Evolutionary conservation across 2,888 invertebrate genomes (phyloP).

Genomic region (Pristionchus maxplancki): DNA sequence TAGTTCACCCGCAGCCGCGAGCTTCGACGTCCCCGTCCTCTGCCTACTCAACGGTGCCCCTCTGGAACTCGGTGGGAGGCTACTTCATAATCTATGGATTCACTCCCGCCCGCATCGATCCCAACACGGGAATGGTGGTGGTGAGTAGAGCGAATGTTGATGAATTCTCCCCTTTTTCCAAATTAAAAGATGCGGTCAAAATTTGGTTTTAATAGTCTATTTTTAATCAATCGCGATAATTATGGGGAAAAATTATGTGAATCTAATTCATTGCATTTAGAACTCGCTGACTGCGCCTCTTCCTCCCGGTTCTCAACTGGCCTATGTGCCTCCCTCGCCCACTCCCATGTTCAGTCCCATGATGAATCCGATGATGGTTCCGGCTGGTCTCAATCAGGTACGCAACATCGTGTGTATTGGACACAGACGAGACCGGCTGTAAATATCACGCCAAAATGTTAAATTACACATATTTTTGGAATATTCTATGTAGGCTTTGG

Average conservation of each 20-base stretch:
- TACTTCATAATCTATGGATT: slow-evolving; percentile 26
- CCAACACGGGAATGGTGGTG: neutral
- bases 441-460: no score
- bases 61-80: neutral
- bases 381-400: neutral
- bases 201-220: no score
- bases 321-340: neutral
- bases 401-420: no score
- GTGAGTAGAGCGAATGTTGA: neutral
- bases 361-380: neutral
- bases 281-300: neutral
- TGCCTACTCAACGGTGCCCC: neutral
- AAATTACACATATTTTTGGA: no score
- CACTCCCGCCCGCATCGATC: neutral
- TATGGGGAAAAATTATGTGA: no score
- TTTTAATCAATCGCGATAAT: no score
- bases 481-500: no score
- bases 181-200: no score
- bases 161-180: no score
- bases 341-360: neutral
- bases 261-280: no score
- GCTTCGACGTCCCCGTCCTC: neutral
- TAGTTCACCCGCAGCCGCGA: neutral
- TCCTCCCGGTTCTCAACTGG: neutral
- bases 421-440: no score